Conservation (phyloP, 2,888 invertebrate genomes). For the Trachelus iudaicus region DNA sequence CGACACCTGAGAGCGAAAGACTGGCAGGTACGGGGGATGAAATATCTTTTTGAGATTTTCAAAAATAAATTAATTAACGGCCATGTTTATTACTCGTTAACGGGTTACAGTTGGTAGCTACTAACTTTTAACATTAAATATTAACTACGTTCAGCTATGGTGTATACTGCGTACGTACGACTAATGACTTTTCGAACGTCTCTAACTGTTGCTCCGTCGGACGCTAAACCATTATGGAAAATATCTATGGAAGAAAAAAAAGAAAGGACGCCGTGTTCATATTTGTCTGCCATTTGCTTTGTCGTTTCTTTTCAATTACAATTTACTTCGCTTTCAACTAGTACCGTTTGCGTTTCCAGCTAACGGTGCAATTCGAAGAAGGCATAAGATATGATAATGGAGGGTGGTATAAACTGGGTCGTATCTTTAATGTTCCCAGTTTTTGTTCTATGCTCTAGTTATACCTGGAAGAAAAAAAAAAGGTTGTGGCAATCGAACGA, state of each 20-base stretch:
- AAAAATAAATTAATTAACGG: not conserved
- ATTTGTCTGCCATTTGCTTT: not conserved
- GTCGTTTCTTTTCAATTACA: constrained; percentile 17
- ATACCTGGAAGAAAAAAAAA: not conserved
- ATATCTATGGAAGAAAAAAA: not conserved
- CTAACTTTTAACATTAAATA: not conserved
- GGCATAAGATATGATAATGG: not conserved
- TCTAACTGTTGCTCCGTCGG: not conserved
- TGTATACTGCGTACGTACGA: not conserved
- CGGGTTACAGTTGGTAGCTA: not conserved
- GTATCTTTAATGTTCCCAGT: not conserved
- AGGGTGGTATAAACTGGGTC: not conserved
- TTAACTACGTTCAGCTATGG: not conserved
- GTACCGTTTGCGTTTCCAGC: not conserved
- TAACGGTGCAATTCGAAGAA: not conserved
- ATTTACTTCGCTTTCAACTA: not conserved
- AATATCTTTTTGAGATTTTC: not conserved
- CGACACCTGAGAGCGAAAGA: not conserved
- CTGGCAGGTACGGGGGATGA: not conserved
- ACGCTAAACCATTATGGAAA: not conserved
- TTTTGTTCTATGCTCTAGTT: not conserved
- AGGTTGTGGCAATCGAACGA: not conserved
- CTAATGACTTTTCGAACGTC: not conserved
- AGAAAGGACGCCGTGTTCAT: not conserved
- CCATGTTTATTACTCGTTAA: not conserved